Evolutionary conservation across 2,797 vertebrate species (phyloP).

Genomic region (Neosalanx taihuensis): DNA sequence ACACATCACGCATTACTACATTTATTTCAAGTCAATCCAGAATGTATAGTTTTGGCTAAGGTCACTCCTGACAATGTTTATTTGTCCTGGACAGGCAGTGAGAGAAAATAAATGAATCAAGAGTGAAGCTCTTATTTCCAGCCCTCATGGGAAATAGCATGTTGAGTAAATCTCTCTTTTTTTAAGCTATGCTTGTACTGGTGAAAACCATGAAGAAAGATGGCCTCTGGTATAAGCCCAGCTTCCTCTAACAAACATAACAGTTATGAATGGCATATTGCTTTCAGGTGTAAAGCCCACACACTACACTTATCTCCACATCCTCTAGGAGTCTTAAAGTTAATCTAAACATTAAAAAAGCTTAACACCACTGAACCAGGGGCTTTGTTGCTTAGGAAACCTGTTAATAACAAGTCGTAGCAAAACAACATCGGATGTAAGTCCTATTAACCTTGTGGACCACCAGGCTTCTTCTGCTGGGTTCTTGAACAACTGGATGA

Average conservation of each 20-base stretch:
- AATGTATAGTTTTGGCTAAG: too few relatives aligned
- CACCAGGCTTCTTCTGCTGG: neutral
- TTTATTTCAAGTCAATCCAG: too few relatives aligned
- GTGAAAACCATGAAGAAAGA: neutral
- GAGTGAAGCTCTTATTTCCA: neutral
- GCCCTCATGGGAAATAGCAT: neutral
- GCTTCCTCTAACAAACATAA: neutral
- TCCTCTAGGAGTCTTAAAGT: constrained; percentile 17
- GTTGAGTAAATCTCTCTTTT: neutral
- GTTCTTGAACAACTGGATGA: neutral
- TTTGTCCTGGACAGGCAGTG: too few relatives aligned
- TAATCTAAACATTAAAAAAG: constrained; percentile 13
- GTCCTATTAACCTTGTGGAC: constrained; percentile 3
- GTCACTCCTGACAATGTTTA: too few relatives aligned
- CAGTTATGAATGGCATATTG: too few relatives aligned
- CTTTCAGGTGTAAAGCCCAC: neutral
- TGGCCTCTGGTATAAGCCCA: neutral
- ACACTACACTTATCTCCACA: neutral
- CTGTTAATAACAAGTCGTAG: constrained; percentile 10
- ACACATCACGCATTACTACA: neutral
- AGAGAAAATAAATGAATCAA: neutral
- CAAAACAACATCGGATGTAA: constrained; percentile 7
- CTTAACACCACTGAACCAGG: constrained; percentile 19
- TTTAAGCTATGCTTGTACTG: neutral
- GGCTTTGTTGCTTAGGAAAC: constrained; percentile 28